A percentile compares a stretch with the other conserved stretches of the same genome.
Evolutionary conservation across 2,888 invertebrate genomes (phyloP).

Genomic region (Drosophila prolongata): DNA sequence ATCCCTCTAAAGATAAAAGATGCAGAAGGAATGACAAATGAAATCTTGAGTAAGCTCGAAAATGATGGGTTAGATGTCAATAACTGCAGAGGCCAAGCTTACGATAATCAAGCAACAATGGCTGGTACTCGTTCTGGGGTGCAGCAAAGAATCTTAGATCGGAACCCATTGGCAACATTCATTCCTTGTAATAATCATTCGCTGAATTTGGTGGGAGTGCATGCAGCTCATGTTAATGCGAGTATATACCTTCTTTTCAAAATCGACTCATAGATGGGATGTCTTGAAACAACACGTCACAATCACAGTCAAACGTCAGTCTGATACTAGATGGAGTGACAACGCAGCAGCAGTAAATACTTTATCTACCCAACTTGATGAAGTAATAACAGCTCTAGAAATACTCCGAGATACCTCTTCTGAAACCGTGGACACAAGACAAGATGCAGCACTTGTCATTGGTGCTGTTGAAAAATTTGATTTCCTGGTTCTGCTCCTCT

Average conservation of each 20-base stretch:
- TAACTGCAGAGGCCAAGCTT: conserved; percentile 5
- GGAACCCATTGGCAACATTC: conserved; percentile 4
- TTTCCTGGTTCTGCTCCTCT: neutral
- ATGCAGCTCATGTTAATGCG: neutral
- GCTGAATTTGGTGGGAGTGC: conserved; percentile 1
- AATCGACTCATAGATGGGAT: neutral
- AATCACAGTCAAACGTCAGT: neutral
- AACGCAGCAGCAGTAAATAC: neutral
- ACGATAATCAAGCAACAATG: conserved; percentile 5
- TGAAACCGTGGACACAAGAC: neutral
- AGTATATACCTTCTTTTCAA: neutral
- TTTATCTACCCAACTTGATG: neutral
- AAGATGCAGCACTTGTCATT: neutral
- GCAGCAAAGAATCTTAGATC: conserved; percentile 1
- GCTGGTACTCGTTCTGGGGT: conserved; percentile 4
- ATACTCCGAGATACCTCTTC: neutral
- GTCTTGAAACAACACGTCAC: neutral
- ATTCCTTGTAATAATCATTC: conserved; percentile 4
- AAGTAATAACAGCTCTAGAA: neutral
- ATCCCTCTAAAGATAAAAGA: neutral
- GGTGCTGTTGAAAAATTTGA: neutral
- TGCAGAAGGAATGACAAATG: neutral
- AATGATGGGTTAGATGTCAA: conserved; percentile 2
- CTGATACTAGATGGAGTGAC: neutral
- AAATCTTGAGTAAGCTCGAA: neutral